Conservation (phyloP, 2,113 vertebrate species). For the Syngnathus floridae region DNA sequence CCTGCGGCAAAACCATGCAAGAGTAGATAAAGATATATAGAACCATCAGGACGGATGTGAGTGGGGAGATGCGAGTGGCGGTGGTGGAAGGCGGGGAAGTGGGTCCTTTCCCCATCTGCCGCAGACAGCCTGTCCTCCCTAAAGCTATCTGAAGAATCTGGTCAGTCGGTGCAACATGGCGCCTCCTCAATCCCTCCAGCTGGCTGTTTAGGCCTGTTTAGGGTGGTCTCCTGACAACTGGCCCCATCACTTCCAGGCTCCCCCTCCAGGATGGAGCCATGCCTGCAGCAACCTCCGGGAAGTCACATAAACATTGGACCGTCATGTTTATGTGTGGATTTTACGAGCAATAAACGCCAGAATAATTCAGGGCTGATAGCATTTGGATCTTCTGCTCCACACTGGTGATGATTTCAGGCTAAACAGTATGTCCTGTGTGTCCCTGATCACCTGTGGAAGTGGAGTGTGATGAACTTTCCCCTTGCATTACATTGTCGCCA, state of each 20-base stretch:
- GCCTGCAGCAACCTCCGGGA: constrained; percentile 20
- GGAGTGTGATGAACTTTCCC: constrained; percentile 52
- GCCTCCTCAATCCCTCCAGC: constrained; percentile 66
- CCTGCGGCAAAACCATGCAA: constrained; percentile 20
- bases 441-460: constrained; percentile 48
- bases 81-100: constrained; percentile 10
- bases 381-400: constrained; percentile 25
- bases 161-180: constrained; percentile 64
- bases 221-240: constrained; percentile 69
- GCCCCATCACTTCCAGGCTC: constrained; percentile 37
- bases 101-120: constrained; percentile 51
- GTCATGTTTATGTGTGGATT: constrained; percentile 47
- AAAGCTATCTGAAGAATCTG: constrained; percentile 69
- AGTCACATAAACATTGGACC: constrained; percentile 34
- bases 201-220: constrained; percentile 69
- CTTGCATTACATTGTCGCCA: constrained; percentile 52
- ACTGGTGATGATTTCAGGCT: constrained; percentile 36
- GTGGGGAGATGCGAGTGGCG: constrained; percentile 33
- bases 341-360: not conserved
- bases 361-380: constrained; percentile 10
- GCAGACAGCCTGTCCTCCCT: constrained; percentile 56
- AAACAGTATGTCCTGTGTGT: constrained; percentile 19
- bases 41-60: constrained; percentile 16
- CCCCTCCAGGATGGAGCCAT: constrained; percentile 28
- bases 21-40: constrained; percentile 24